A percentile compares a stretch with the other conserved stretches of the same genome.
Evolutionary conservation across 2,888 invertebrate species (phyloP).

Genomic region (Carpatolechia fugitivella): DNA sequence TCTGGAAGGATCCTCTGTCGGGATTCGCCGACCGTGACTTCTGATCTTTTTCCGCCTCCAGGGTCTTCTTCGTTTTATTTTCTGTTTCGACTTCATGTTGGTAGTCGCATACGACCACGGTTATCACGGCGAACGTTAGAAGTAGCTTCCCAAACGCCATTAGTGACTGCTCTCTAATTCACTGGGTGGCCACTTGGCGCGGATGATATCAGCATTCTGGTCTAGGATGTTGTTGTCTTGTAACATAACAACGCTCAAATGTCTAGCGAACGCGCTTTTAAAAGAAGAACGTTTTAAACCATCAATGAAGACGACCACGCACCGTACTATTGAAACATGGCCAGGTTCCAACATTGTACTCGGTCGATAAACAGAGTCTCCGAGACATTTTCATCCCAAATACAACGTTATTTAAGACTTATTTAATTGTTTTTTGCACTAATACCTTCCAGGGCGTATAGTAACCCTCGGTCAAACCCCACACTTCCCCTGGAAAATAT

Average conservation of each 20-base stretch:
- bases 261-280: slow-evolving; percentile 14
- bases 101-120: slow-evolving; percentile 44
- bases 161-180: slow-evolving; percentile 42
- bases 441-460: slow-evolving; percentile 18
- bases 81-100: slow-evolving; percentile 64
- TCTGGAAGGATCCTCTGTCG: slow-evolving; percentile 53
- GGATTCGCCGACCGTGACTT: slow-evolving; percentile 51
- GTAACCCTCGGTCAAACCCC: slow-evolving; percentile 24
- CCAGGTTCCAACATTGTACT: slow-evolving; percentile 40
- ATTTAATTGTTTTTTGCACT: slow-evolving; percentile 21
- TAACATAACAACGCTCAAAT: slow-evolving; percentile 52
- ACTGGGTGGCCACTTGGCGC: slow-evolving; percentile 36
- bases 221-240: slow-evolving; percentile 34
- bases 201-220: slow-evolving; percentile 43
- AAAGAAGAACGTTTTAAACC: slow-evolving; percentile 35
- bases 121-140: slow-evolving; percentile 48
- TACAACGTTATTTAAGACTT: slow-evolving; percentile 15
- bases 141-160: slow-evolving; percentile 64
- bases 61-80: slow-evolving; percentile 61
- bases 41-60: slow-evolving; percentile 70
- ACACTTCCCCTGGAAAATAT: slow-evolving; percentile 42
- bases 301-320: slow-evolving; percentile 38
- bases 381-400: slow-evolving; percentile 14
- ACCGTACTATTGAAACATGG: slow-evolving; percentile 44
- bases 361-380: slow-evolving; percentile 49